These are phyloP conservation scores for Astreopora myriophthalma DNA, from an alignment of 64 coral and sea anemone genomes.

Conservation along the genomic window DNA sequence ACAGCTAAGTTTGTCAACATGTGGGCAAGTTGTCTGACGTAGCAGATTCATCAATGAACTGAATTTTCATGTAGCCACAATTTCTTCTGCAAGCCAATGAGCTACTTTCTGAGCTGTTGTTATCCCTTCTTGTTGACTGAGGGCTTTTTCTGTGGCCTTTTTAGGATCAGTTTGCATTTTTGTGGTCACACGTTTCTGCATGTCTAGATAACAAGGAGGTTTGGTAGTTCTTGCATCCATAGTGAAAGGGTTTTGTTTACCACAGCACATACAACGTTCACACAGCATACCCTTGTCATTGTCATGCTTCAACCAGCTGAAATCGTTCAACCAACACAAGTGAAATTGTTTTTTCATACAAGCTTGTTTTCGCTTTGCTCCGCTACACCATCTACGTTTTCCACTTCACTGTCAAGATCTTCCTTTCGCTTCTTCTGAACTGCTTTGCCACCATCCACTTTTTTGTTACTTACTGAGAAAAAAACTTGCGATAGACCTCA, in stretches of 20 bases:
- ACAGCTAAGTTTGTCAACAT: neutral
- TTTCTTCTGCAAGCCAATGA: slow-evolving; percentile 1
- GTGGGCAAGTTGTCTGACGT: neutral
- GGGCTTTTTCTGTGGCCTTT: neutral
- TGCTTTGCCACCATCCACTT: neutral
- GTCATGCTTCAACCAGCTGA: neutral
- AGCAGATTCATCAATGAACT: neutral
- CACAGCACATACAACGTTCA: neutral
- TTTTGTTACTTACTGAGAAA: neutral
- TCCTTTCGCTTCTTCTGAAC: too few relatives aligned
- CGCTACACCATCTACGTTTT: neutral
- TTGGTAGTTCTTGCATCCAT: neutral
- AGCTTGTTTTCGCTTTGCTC: neutral
- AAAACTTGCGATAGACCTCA: too few relatives aligned
- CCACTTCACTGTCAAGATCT: neutral
- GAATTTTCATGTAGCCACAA: neutral
- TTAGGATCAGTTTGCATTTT: neutral
- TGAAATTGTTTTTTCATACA: neutral
- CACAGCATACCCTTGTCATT: neutral
- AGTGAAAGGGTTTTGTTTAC: neutral
- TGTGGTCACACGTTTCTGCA: neutral
- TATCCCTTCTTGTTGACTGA: neutral
- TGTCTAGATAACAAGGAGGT: neutral
- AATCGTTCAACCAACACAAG: neutral
- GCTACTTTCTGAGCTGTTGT: neutral